Evolutionary conservation across 2,888 invertebrate species (phyloP).

Genomic region (Cerastis leucographa): DNA sequence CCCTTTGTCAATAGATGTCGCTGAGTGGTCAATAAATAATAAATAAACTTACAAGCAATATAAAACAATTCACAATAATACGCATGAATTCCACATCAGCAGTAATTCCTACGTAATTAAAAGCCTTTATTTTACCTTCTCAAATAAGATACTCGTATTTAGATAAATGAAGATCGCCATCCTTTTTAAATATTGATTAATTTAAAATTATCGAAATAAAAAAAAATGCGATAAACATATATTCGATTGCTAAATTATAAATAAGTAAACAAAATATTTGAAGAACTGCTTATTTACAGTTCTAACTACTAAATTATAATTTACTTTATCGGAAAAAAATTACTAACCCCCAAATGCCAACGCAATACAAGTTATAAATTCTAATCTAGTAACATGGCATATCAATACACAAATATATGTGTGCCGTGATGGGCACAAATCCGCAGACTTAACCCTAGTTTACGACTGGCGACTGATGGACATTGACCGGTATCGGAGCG

Average conservation of each 20-base stretch:
- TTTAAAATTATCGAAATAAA: not conserved
- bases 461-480: slow-evolving; percentile 73
- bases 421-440: slow-evolving; percentile 63
- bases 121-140: not conserved
- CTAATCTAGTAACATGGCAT: slow-evolving; percentile 58
- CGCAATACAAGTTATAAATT: slow-evolving; percentile 53
- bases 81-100: not conserved
- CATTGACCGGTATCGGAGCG: slow-evolving; percentile 74
- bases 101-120: not conserved
- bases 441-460: slow-evolving; percentile 71
- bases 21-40: not conserved
- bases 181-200: not conserved
- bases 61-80: not conserved
- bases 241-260: too few relatives aligned
- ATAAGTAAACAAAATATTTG: not conserved
- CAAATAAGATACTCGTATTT: not conserved
- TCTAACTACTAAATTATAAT: not conserved
- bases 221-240: too few relatives aligned
- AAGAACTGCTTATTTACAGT: not conserved
- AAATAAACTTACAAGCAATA: not conserved
- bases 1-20: slow-evolving; percentile 24
- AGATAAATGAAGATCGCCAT: not conserved
- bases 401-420: slow-evolving; percentile 66
- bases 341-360: slow-evolving; percentile 29
- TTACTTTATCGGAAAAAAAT: not conserved